Conservation (phyloP, 1,140 invertebrate species). For the Chionoecetes opilio region DNA sequence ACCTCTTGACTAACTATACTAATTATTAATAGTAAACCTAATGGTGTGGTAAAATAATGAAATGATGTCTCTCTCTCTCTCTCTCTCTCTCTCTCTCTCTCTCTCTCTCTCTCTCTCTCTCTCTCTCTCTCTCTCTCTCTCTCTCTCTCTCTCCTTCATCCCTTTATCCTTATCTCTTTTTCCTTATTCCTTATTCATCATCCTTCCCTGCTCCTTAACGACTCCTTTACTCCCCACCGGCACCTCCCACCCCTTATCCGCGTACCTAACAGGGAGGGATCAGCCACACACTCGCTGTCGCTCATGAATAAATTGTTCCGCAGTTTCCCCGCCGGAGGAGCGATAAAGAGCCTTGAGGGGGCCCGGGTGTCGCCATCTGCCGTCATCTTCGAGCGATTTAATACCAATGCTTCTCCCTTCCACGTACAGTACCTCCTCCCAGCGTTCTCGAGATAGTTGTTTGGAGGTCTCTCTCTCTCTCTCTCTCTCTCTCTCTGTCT, state of each 20-base stretch:
- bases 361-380: background rate
- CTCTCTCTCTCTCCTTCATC: background rate
- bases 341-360: background rate
- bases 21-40: too few relatives aligned
- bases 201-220: background rate
- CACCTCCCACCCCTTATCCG: too few relatives aligned
- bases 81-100: background rate
- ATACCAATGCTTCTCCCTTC: background rate
- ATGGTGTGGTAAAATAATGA: too few relatives aligned
- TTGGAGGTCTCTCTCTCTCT: background rate
- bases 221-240: background rate
- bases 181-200: background rate
- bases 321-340: background rate
- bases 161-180: background rate
- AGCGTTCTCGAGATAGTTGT: background rate
- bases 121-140: background rate
- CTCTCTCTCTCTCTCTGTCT: background rate
- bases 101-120: background rate
- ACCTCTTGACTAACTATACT: too few relatives aligned
- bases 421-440: background rate
- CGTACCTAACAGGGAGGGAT: background rate
- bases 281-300: background rate
- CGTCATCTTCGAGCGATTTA: background rate
- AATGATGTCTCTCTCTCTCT: too few relatives aligned
- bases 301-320: background rate